Evolutionary conservation across 2,888 invertebrate species (phyloP).

Genomic region (Drosophila longiperda): DNA sequence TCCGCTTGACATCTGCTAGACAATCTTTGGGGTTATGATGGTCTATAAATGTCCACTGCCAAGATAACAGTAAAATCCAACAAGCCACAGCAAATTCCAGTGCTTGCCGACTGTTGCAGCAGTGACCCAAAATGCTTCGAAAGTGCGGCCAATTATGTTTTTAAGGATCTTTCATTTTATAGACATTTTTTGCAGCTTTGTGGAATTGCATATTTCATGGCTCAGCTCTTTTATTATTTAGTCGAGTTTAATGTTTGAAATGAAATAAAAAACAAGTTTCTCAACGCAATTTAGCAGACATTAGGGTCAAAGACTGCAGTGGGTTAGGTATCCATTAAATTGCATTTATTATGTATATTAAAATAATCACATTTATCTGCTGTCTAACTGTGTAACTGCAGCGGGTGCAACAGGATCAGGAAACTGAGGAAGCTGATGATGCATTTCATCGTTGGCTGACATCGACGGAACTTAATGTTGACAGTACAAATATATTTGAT

Average conservation of each 20-base stretch:
- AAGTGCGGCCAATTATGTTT: slow-evolving; percentile 54
- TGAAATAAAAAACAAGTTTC: slow-evolving; percentile 21
- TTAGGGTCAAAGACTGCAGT: slow-evolving; percentile 12
- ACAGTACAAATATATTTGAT: slow-evolving; percentile 68
- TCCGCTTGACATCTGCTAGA: background rate
- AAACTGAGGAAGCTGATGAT: slow-evolving; percentile 75
- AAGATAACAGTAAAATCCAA: background rate
- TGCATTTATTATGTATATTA: background rate
- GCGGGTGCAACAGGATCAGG: slow-evolving; percentile 40
- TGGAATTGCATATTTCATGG: slow-evolving; percentile 65
- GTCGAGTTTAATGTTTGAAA: slow-evolving; percentile 37
- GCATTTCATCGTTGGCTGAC: slow-evolving; percentile 83
- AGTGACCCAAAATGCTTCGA: slow-evolving; percentile 18
- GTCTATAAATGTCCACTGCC: no score
- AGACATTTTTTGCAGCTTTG: slow-evolving; percentile 19
- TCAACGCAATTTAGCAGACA: slow-evolving; percentile 38
- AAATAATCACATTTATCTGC: slow-evolving; percentile 19
- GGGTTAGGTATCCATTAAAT: slow-evolving; percentile 25
- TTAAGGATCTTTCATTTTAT: slow-evolving; percentile 30
- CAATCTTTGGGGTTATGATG: background rate
- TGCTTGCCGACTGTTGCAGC: slow-evolving; percentile 16
- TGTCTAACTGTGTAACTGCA: slow-evolving; percentile 14
- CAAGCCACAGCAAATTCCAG: slow-evolving; percentile 14
- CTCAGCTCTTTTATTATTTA: slow-evolving; percentile 65
- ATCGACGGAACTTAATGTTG: slow-evolving; percentile 80